Evolutionary conservation across 2,888 invertebrate species (phyloP).

Genomic region (Mimas tiliae): DNA sequence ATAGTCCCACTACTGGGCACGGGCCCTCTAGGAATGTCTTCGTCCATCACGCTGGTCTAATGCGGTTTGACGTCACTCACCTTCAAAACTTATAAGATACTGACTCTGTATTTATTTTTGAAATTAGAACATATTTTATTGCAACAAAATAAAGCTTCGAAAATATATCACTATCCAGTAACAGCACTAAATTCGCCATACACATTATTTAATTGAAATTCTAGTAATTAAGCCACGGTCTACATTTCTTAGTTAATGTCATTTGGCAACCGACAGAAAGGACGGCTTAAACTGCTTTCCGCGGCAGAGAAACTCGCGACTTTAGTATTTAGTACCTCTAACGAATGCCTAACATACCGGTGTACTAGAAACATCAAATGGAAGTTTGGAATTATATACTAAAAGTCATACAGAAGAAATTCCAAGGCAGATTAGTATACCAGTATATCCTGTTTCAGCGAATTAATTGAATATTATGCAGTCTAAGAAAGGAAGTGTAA

Average conservation of each 20-base stretch:
- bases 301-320: neutral
- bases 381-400: neutral
- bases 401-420: neutral
- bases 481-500: neutral
- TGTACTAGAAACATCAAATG: neutral
- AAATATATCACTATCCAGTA: too few relatives aligned
- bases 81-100: too few relatives aligned
- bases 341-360: neutral
- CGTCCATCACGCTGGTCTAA: too few relatives aligned
- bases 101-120: too few relatives aligned
- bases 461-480: neutral
- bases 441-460: neutral
- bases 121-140: too few relatives aligned
- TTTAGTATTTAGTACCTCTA: neutral
- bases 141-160: too few relatives aligned
- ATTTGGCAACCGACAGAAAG: neutral
- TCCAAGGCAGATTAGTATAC: neutral
- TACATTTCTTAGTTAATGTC: neutral
- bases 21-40: too few relatives aligned
- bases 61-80: too few relatives aligned
- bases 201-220: neutral
- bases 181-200: neutral
- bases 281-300: neutral
- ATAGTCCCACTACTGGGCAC: too few relatives aligned
- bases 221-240: neutral